Conservation (phyloP, 2,888 invertebrate genomes). For the Neocrepidodera transversa region DNA sequence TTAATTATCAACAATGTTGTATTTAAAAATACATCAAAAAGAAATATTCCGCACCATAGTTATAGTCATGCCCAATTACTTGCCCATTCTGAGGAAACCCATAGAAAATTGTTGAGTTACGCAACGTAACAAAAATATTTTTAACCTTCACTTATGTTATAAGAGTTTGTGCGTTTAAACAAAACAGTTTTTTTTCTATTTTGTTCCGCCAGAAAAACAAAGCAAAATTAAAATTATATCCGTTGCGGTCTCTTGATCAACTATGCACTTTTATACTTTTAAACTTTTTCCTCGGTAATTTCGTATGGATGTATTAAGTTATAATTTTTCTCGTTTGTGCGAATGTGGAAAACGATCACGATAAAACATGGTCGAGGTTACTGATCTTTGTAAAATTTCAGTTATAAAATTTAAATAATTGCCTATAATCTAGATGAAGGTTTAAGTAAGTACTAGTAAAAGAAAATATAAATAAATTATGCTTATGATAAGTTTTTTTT, state of each 20-base stretch:
- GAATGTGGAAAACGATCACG: slow-evolving; percentile 4
- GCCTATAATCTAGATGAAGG: too few species aligned
- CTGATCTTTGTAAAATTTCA: slow-evolving; percentile 2
- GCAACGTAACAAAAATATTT: not conserved
- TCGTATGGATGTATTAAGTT: slow-evolving; percentile 3
- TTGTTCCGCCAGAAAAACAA: slow-evolving; percentile 21
- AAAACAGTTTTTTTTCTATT: slow-evolving; percentile 15
- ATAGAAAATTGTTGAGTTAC: not conserved
- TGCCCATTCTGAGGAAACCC: too few species aligned
- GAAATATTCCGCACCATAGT: too few species aligned
- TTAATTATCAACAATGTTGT: too few species aligned
- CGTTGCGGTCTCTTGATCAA: slow-evolving; percentile 25
- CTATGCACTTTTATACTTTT: slow-evolving; percentile 10
- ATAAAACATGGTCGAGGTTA: not conserved
- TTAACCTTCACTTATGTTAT: slow-evolving; percentile 5
- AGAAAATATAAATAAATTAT: too few species aligned
- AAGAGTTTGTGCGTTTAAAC: not conserved
- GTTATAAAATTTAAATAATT: not conserved
- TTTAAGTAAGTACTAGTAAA: too few species aligned
- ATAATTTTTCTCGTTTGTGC: not conserved
- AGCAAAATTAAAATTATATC: slow-evolving; percentile 16
- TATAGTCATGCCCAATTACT: too few species aligned
- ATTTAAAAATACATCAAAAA: too few species aligned
- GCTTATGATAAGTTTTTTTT: too few species aligned
- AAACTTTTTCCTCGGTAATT: slow-evolving; percentile 7